phyloP scores from a whole-genome alignment of 2,797 vertebrate genomes.

The Cyprinella venusta region DNA sequence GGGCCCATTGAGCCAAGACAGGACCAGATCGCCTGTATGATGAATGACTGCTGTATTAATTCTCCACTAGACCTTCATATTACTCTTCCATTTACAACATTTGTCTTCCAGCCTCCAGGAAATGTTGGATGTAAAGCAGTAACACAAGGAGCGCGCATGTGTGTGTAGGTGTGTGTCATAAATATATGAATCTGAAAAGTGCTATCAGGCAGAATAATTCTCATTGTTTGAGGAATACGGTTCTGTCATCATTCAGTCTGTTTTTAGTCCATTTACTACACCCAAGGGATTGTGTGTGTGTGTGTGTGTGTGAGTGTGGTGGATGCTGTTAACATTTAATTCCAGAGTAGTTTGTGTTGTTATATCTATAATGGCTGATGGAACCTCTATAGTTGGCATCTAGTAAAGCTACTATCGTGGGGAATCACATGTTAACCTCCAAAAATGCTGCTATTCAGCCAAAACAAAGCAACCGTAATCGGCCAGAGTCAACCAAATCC shows the following conservation, averaged over 20 bases:
- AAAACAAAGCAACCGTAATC: constrained; percentile 63
- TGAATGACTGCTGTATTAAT: constrained; percentile 41
- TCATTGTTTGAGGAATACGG: neutral
- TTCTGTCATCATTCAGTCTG: constrained; percentile 46
- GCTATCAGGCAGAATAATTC: neutral
- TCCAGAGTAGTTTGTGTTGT: constrained; percentile 22
- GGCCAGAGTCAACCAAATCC: constrained; percentile 53
- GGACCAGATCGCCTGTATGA: constrained; percentile 18
- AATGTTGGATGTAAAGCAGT: constrained; percentile 15
- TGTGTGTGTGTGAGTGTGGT: constrained; percentile 15
- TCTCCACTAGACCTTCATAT: constrained; percentile 32
- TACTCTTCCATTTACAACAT: constrained; percentile 42
- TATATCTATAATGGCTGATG: constrained; percentile 45
- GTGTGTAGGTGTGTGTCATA: constrained; percentile 61
- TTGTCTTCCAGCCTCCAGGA: constrained; percentile 30
- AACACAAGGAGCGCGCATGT: constrained; percentile 25
- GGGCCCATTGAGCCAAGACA: constrained; percentile 22
- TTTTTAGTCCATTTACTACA: constrained; percentile 24
- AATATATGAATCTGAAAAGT: constrained; percentile 28
- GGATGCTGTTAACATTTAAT: constrained; percentile 29
- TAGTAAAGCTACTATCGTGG: constrained; percentile 25
- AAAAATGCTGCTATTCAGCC: constrained; percentile 58
- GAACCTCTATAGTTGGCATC: constrained; percentile 39
- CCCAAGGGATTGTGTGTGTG: neutral
- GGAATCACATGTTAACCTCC: constrained; percentile 55